phyloP scores from a whole-genome alignment of 1,140 invertebrate genomes.

The Eufriesea mexicana region DNA sequence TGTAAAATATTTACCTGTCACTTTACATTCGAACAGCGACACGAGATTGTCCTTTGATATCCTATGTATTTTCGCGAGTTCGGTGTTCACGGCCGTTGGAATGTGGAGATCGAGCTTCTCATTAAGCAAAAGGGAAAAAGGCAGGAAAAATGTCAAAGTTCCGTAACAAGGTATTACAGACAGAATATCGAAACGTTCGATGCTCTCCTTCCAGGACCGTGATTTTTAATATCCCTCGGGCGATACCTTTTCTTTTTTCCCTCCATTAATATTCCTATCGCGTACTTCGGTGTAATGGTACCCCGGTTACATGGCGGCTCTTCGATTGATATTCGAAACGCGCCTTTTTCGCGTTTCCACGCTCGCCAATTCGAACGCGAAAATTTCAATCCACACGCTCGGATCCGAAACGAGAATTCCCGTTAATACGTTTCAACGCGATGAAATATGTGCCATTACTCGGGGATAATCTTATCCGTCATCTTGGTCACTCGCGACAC shows the following conservation, averaged over 20 bases:
- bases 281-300: not conserved
- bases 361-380: not conserved
- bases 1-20: too few relatives aligned
- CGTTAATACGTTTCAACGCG: not conserved
- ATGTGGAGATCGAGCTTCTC: not conserved
- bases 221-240: not conserved
- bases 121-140: not conserved
- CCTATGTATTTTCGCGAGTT: too few relatives aligned
- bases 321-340: conserved; percentile 21
- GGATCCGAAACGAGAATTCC: not conserved
- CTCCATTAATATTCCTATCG: not conserved
- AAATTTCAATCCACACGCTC: not conserved
- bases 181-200: not conserved
- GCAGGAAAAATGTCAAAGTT: too few relatives aligned
- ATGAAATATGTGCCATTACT: not conserved
- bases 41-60: too few relatives aligned
- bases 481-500: not conserved
- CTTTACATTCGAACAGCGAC: too few relatives aligned
- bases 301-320: not conserved
- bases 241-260: not conserved
- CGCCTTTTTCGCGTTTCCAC: not conserved
- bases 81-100: too few relatives aligned
- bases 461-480: not conserved
- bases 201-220: not conserved
- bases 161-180: not conserved